These are phyloP conservation scores for Bembecia ichneumoniformis DNA, from an alignment of 2,888 invertebrate genomes.

Conservation along the genomic window DNA sequence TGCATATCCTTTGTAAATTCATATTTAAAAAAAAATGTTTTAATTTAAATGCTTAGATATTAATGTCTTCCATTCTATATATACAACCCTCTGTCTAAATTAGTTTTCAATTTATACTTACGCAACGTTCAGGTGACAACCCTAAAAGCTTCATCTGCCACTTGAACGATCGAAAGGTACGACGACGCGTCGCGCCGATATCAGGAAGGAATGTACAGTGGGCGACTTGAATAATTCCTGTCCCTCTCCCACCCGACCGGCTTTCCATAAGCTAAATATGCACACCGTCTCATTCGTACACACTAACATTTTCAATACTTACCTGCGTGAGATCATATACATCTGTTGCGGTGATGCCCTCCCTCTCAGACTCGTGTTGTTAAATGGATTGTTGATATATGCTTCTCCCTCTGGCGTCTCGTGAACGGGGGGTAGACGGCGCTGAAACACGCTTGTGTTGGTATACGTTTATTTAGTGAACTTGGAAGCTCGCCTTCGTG, in stretches of 20 bases:
- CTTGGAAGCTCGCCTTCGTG: constrained; percentile 69
- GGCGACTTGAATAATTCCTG: constrained; percentile 68
- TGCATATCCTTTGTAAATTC: no score
- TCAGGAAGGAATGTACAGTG: constrained; percentile 72
- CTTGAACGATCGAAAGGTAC: constrained; percentile 74
- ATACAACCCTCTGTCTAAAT: no score
- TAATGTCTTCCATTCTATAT: no score
- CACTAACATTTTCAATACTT: constrained; percentile 70
- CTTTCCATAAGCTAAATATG: constrained; percentile 63
- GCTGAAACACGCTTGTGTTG: constrained; percentile 63
- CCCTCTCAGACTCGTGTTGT: constrained; percentile 38
- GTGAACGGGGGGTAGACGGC: constrained; percentile 68
- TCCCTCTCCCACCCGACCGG: constrained; percentile 61
- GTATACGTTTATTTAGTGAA: constrained; percentile 73
- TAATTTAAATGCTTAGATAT: no score
- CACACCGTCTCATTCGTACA: constrained; percentile 56
- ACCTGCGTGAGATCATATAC: constrained; percentile 72
- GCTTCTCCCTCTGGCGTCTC: constrained; percentile 53
- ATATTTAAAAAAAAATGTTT: no score
- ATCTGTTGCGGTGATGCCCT: constrained; percentile 60
- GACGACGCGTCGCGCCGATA: constrained; percentile 46
- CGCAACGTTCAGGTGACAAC: constrained; percentile 44
- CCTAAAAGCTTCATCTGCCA: constrained; percentile 72
- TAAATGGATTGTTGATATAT: constrained; percentile 68
- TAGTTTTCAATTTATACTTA: constrained; percentile 13